Base-by-base conservation (phyloP, 1,140 invertebrate species). In the Callitettix versicolor region DNA sequence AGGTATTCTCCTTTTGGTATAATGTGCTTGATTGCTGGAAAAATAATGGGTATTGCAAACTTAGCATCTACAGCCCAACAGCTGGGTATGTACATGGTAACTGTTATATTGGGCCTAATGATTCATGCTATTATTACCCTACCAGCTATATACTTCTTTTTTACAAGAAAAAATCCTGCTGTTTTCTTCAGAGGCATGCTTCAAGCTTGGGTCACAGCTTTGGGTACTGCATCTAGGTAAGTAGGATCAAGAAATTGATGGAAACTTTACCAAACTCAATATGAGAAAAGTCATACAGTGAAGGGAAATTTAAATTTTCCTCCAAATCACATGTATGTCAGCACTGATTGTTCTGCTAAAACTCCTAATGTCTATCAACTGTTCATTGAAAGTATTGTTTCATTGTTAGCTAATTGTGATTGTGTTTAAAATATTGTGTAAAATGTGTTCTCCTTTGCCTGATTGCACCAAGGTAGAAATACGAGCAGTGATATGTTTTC, bases 1-100 rank as follows among this genome's bases (percentile, higher is more conserved):
- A 81, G 80, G 79, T 82, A 79, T 61, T 81, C 84, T 15, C 84
- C 84, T 1, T 71, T 86, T 55, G 83, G 83, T 53, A 83, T 85
- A 57, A 75, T 78, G 60, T 86, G 82, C 62, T 68, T 85, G 34
- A 81, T 85, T 57, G 75, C 79, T 47, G 79, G 77, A 30, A 82
- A 84, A 64, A 76, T 87, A 22, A 76, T 86, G 59, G 75, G 73
- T 33, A 77, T 86, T 24, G 67, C 70, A 18, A 78, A 85, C 67
- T 66, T 86, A 38, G 71, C 66, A n/a, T 69, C 70, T 26, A 78
- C 80, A 3, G 80, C 79, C 14, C 70, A 73, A 51, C 76, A 81
- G 66, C 68, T 86, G 21, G 81, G 81, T 14, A 62, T 82, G 17
- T 85, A 83, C 64, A 73, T 85, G 64, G 58, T 80, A 9, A 84